These are phyloP conservation scores for Caenorhabditis uteleia DNA, from an alignment of 2,888 invertebrate genomes.

Conservation along the genomic window DNA sequence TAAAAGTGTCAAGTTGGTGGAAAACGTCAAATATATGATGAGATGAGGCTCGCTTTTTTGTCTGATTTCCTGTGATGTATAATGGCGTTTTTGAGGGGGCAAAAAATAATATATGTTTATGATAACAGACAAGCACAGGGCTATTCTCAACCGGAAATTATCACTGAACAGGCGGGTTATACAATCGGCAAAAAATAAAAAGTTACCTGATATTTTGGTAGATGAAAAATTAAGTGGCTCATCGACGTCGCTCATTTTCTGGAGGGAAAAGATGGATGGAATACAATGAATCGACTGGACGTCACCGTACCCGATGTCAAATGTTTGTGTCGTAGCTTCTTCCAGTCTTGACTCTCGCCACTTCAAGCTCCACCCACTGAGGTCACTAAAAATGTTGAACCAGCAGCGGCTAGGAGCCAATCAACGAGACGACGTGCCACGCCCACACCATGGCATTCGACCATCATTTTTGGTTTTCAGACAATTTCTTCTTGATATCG, in stretches of 20 bases:
- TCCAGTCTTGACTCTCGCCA: constrained; percentile 34
- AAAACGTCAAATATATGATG: too few relatives aligned
- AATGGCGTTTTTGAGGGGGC: too few relatives aligned
- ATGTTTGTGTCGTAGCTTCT: constrained; percentile 3
- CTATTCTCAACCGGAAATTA: too few relatives aligned
- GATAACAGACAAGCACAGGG: too few relatives aligned
- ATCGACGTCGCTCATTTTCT: constrained; percentile 51
- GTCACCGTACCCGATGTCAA: constrained; percentile 3
- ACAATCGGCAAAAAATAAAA: not conserved
- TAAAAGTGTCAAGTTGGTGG: too few relatives aligned
- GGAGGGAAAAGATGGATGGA: constrained; percentile 3
- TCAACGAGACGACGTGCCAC: constrained; percentile 28
- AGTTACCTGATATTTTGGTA: constrained; percentile 25
- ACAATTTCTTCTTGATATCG: too few relatives aligned
- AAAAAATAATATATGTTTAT: too few relatives aligned
- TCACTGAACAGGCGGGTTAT: too few relatives aligned
- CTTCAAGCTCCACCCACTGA: constrained; percentile 37
- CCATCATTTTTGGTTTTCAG: too few relatives aligned
- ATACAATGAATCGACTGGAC: not conserved
- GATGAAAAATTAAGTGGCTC: constrained; percentile 56
- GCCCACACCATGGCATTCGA: constrained; percentile 32
- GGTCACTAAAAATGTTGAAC: constrained; percentile 21
- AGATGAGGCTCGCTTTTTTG: too few relatives aligned
- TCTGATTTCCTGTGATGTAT: too few relatives aligned
- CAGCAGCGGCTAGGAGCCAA: constrained; percentile 19